Evolutionary conservation across 1,140 invertebrate genomes (phyloP).

Genomic region (Drosophila virilis): DNA sequence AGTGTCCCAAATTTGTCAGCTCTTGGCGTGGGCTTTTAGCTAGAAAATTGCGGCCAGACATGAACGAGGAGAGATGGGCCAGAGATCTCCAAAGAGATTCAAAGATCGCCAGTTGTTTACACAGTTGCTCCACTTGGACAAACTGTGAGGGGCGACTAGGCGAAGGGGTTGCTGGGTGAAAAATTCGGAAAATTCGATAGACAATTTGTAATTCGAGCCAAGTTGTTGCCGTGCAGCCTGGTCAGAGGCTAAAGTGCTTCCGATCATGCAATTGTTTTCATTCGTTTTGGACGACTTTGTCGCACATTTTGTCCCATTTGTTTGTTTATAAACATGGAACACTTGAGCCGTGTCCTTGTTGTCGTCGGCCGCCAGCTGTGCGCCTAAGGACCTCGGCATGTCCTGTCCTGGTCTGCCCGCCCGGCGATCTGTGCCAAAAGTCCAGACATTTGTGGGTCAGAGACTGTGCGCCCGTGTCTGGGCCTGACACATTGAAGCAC

Average conservation of each 20-base stretch:
- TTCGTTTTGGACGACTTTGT: slow-evolving; percentile 9
- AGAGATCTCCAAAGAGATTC: too few relatives aligned
- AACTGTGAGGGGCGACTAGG: neutral
- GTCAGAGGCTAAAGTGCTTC: slow-evolving; percentile 37
- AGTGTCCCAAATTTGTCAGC: slow-evolving; percentile 78
- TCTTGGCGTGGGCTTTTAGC: slow-evolving; percentile 59
- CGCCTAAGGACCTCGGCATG: slow-evolving; percentile 57
- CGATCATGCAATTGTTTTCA: slow-evolving; percentile 48
- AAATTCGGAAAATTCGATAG: too few relatives aligned
- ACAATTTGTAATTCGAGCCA: slow-evolving; percentile 55
- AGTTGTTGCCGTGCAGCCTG: slow-evolving; percentile 24
- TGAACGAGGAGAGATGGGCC: too few relatives aligned
- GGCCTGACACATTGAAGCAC: slow-evolving; percentile 77
- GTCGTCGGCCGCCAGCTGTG: slow-evolving; percentile 77
- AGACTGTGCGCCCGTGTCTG: slow-evolving; percentile 37
- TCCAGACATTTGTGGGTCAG: slow-evolving; percentile 67
- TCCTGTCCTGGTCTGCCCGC: slow-evolving; percentile 1
- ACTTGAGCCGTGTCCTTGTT: slow-evolving; percentile 68
- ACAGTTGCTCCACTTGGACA: slow-evolving; percentile 57
- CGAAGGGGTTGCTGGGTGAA: slow-evolving; percentile 16
- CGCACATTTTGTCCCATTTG: slow-evolving; percentile 41
- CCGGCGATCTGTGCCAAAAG: slow-evolving; percentile 68
- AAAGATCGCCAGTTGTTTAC: slow-evolving; percentile 42
- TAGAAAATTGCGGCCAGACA: slow-evolving; percentile 54
- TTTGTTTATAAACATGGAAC: slow-evolving; percentile 60